Conservation (phyloP, 2,113 vertebrate species). For the Gavialis gangeticus region DNA sequence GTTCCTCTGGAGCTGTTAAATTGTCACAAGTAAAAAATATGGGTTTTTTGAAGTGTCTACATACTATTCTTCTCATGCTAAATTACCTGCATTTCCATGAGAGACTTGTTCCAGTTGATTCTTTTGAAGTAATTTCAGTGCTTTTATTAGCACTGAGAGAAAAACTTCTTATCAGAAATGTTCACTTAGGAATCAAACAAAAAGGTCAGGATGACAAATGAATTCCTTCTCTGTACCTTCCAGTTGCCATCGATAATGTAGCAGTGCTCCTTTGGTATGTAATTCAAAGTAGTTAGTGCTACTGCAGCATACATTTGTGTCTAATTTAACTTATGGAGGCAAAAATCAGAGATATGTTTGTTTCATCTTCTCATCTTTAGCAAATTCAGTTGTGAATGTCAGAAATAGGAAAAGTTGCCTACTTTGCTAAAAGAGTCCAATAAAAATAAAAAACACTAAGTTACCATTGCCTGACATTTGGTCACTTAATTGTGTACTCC, state of each 20-base stretch:
- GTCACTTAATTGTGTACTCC: background rate
- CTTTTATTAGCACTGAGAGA: constrained; percentile 24
- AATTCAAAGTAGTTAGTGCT: background rate
- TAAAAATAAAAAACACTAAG: background rate
- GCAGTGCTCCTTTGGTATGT: background rate
- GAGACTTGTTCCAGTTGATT: constrained; percentile 21
- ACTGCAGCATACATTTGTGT: background rate
- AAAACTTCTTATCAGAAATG: background rate
- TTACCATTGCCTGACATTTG: background rate
- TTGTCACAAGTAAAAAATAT: constrained; percentile 47
- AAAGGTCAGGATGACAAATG: background rate
- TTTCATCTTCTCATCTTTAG: background rate
- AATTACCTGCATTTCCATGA: background rate
- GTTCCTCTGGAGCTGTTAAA: constrained; percentile 23
- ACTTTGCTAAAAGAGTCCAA: too few species aligned
- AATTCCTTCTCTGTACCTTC: constrained; percentile 1
- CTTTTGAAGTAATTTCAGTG: constrained; percentile 29
- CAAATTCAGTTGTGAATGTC: background rate
- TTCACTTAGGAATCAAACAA: constrained; percentile 3
- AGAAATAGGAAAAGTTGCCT: background rate
- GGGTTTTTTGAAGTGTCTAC: constrained; percentile 36
- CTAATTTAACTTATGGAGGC: background rate
- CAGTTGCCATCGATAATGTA: background rate
- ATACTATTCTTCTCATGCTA: background rate
- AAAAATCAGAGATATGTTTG: background rate